Conservation (phyloP, 2,113 vertebrate species). For the Passerina amoena region DNA sequence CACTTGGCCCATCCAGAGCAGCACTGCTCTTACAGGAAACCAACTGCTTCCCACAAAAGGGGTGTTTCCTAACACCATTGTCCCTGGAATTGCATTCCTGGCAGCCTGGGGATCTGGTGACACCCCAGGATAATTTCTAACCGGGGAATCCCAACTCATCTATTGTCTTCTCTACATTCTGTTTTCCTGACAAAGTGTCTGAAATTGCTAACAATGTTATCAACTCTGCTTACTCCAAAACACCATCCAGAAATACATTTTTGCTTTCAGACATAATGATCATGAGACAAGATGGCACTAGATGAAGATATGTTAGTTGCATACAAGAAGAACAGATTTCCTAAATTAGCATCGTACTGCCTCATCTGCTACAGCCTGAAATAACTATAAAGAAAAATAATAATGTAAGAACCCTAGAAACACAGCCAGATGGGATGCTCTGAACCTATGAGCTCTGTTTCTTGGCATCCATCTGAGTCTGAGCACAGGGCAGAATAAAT, state of each 20-base stretch:
- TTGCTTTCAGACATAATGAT: conserved; percentile 8
- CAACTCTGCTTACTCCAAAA: not conserved
- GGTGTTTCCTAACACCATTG: not conserved
- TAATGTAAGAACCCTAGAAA: not conserved
- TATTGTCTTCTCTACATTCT: not conserved
- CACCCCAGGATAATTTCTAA: not conserved
- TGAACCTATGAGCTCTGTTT: not conserved
- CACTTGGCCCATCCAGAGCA: not conserved
- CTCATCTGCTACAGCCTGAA: conserved; percentile 45
- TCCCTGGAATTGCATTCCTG: not conserved
- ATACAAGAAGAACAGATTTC: conserved; percentile 36
- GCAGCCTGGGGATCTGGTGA: not conserved
- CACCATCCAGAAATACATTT: conserved; percentile 22
- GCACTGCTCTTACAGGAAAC: not conserved
- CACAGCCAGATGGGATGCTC: conserved; percentile 21
- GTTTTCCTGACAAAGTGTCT: conserved; percentile 16
- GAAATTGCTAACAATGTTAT: not conserved
- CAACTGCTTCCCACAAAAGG: not conserved
- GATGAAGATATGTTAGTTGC: conserved; percentile 20
- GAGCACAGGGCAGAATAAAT: not conserved
- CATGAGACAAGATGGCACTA: conserved; percentile 26
- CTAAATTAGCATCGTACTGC: not conserved
- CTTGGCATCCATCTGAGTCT: not conserved
- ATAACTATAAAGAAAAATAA: conserved; percentile 46
- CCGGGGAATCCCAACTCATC: not conserved